These are phyloP conservation scores for Myopa tessellatipennis DNA, from an alignment of 2,888 invertebrate genomes.

Conservation along the genomic window DNA sequence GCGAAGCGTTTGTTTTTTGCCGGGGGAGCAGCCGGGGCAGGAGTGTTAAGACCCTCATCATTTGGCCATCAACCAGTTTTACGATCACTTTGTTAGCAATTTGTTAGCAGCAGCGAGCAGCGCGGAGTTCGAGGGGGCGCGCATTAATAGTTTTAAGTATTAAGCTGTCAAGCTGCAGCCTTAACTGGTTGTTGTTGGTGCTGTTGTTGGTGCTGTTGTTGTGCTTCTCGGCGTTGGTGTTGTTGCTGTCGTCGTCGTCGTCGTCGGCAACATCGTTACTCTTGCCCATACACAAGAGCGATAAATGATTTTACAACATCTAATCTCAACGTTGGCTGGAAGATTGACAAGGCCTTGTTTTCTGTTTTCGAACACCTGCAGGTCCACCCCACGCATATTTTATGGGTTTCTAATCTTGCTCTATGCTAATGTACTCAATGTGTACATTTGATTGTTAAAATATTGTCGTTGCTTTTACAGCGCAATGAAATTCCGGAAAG, in stretches of 20 bases:
- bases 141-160: constrained; percentile 22
- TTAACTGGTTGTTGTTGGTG: background rate
- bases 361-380: constrained; percentile 7
- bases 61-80: constrained; percentile 13
- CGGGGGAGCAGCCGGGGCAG: background rate
- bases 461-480: too few relatives aligned
- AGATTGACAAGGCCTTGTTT: background rate
- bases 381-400: background rate
- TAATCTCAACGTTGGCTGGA: background rate
- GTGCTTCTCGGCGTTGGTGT: background rate
- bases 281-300: background rate
- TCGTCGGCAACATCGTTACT: background rate
- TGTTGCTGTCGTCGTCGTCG: constrained; percentile 7
- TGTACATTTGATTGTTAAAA: too few relatives aligned
- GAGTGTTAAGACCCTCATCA: constrained; percentile 10
- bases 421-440: too few relatives aligned
- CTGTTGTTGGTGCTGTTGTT: background rate
- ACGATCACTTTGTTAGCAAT: constrained; percentile 28
- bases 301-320: background rate
- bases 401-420: too few relatives aligned
- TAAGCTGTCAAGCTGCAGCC: constrained; percentile 16
- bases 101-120: constrained; percentile 24
- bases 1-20: background rate
- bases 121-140: background rate
- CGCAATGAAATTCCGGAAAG: too few relatives aligned